These are phyloP conservation scores for Echinops telfairi DNA, from an alignment of 2,113 vertebrate species.

Conservation along the genomic window DNA sequence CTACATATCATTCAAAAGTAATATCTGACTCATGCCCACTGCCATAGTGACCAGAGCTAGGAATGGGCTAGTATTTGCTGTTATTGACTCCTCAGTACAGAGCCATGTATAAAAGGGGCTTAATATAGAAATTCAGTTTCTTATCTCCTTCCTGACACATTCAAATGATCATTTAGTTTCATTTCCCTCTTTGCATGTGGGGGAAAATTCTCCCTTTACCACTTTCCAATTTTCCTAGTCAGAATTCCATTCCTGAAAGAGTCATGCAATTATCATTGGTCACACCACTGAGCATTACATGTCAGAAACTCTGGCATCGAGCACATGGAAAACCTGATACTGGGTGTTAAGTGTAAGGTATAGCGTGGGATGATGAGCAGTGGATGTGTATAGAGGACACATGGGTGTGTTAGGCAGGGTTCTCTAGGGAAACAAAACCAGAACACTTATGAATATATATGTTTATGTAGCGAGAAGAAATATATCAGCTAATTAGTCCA, in stretches of 20 bases:
- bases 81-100: background rate
- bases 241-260: slow-evolving; percentile 33
- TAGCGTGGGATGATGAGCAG: background rate
- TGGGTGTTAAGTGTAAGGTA: background rate
- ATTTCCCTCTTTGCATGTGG: slow-evolving; percentile 2
- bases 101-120: background rate
- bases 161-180: slow-evolving; percentile 8
- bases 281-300: no score
- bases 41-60: background rate
- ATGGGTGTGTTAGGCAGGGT: no score
- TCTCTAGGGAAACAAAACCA: no score
- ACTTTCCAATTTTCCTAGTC: background rate
- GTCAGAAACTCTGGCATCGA: background rate
- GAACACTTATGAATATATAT: no score
- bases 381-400: no score
- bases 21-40: background rate
- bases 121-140: background rate
- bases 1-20: background rate
- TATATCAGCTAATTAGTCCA: no score
- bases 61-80: background rate
- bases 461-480: no score
- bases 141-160: background rate
- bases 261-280: no score
- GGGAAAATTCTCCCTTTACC: background rate
- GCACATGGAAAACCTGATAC: background rate